Percentiles rank a stretch among this genome's conserved stretches.
Evolutionary conservation across 2,888 invertebrate genomes (phyloP).

Genomic region (Calameuta filiformis): DNA sequence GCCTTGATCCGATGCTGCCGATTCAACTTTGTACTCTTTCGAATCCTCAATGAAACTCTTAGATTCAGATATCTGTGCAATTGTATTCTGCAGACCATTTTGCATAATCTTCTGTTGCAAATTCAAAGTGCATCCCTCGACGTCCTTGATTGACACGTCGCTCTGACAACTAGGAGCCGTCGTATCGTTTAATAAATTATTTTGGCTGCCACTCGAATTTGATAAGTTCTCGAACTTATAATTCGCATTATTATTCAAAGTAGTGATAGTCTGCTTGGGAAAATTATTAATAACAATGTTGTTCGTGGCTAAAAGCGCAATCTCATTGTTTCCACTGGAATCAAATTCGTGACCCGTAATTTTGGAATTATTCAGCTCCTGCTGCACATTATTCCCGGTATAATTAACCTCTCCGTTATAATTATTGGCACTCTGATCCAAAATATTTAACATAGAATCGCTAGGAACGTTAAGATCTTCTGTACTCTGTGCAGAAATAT

Average conservation of each 20-base stretch:
- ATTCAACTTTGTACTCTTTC: slow-evolving; percentile 26
- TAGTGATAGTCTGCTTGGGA: slow-evolving; percentile 30
- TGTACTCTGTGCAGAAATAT: slow-evolving; percentile 35
- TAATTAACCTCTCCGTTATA: slow-evolving; percentile 31
- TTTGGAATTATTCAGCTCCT: slow-evolving; percentile 9
- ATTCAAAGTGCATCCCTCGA: slow-evolving; percentile 29
- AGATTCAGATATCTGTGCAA: slow-evolving; percentile 48
- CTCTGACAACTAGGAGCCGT: not conserved
- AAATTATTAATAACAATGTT: slow-evolving; percentile 33
- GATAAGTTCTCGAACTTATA: slow-evolving; percentile 18
- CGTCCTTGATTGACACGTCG: slow-evolving; percentile 1
- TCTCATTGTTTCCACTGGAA: slow-evolving; percentile 25
- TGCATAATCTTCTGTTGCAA: slow-evolving; percentile 54
- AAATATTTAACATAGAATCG: slow-evolving; percentile 20
- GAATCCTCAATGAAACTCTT: slow-evolving; percentile 18
- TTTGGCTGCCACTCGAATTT: too few species aligned
- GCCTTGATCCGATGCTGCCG: slow-evolving; percentile 6
- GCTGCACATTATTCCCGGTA: slow-evolving; percentile 23
- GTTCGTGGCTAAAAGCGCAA: slow-evolving; percentile 31
- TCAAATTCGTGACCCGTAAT: slow-evolving; percentile 18
- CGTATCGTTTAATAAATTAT: slow-evolving; percentile 4
- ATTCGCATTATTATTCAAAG: slow-evolving; percentile 32
- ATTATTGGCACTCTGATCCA: slow-evolving; percentile 14
- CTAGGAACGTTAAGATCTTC: slow-evolving; percentile 16
- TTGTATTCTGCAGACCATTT: slow-evolving; percentile 49